A percentile compares a stretch with the other conserved stretches of the same genome.
phyloP scores from a whole-genome alignment of 2,888 invertebrate species.

The Platycheirus albimanus region DNA sequence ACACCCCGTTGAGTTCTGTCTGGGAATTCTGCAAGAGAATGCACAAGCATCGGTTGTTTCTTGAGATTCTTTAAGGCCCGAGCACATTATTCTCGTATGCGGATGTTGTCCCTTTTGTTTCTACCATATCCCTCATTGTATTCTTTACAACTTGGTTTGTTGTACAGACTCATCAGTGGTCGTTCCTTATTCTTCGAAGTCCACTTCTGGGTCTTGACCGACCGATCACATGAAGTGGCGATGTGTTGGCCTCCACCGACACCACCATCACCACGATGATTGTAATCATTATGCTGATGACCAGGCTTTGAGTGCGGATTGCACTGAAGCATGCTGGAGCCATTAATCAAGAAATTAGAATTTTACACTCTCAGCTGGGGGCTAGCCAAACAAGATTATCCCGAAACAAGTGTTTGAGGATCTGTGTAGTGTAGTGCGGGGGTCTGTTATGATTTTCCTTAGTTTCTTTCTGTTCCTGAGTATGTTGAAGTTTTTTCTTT shows the following conservation, averaged over 20 bases:
- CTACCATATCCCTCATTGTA: conserved; percentile 6
- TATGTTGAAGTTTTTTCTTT: background rate
- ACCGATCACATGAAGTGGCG: conserved; percentile 47
- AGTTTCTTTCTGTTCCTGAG: too few relatives aligned
- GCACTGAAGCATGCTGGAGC: conserved; percentile 46
- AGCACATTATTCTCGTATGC: too few relatives aligned
- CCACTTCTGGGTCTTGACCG: conserved; percentile 56
- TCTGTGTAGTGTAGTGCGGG: too few relatives aligned
- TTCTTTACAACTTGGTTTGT: conserved; percentile 6
- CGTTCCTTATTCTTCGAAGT: background rate
- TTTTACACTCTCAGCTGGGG: conserved; percentile 71
- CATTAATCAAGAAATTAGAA: conserved; percentile 74
- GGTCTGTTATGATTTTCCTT: conserved; percentile 28
- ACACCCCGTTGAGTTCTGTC: conserved; percentile 66
- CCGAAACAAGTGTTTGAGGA: conserved; percentile 45
- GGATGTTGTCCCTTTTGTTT: conserved; percentile 30
- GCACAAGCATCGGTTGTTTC: conserved; percentile 20
- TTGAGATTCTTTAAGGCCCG: conserved; percentile 23
- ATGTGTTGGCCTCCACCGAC: conserved; percentile 26
- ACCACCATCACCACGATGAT: conserved; percentile 27
- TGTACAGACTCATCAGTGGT: conserved; percentile 4
- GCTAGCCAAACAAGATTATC: conserved; percentile 64
- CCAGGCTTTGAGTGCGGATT: conserved; percentile 44
- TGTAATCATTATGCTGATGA: conserved; percentile 41
- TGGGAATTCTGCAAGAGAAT: conserved; percentile 45